Evolutionary conservation across 2,113 vertebrate species (phyloP).

Genomic region (Ardeotis arabs): DNA sequence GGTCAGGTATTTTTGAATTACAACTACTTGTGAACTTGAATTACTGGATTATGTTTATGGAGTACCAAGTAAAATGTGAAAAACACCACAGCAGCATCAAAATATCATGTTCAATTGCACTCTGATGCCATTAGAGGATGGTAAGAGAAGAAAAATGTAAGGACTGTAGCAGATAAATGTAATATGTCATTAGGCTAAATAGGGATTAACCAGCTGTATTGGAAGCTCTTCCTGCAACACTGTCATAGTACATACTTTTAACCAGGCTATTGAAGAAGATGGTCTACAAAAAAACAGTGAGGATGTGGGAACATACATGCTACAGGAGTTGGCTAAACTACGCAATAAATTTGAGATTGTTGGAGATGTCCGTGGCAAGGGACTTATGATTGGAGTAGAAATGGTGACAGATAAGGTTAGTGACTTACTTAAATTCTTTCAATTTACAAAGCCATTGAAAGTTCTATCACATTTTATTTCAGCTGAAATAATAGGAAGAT

Average conservation of each 20-base stretch:
- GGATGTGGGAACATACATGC: conserved; percentile 84
- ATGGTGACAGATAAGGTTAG: conserved; percentile 94
- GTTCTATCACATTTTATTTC: neutral
- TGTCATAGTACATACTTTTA: neutral
- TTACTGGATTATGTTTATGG: neutral
- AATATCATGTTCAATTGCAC: neutral
- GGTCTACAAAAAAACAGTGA: conserved; percentile 81
- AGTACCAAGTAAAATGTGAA: neutral
- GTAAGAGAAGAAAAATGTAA: neutral
- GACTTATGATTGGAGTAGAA: conserved; percentile 91
- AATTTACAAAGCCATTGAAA: neutral
- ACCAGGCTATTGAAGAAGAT: conserved; percentile 87
- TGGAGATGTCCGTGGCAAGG: conserved; percentile 94
- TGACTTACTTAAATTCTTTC: neutral
- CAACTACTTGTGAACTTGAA: neutral
- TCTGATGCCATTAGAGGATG: neutral
- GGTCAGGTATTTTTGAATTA: neutral
- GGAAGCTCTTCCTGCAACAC: neutral
- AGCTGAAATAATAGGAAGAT: neutral
- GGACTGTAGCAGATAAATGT: neutral
- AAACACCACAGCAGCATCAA: neutral
- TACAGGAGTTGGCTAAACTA: conserved; percentile 86
- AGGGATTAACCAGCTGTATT: neutral
- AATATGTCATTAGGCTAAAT: neutral
- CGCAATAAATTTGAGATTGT: conserved; percentile 88